Conservation (phyloP, 2,797 vertebrate genomes). For the Myotis daubentonii region DNA sequence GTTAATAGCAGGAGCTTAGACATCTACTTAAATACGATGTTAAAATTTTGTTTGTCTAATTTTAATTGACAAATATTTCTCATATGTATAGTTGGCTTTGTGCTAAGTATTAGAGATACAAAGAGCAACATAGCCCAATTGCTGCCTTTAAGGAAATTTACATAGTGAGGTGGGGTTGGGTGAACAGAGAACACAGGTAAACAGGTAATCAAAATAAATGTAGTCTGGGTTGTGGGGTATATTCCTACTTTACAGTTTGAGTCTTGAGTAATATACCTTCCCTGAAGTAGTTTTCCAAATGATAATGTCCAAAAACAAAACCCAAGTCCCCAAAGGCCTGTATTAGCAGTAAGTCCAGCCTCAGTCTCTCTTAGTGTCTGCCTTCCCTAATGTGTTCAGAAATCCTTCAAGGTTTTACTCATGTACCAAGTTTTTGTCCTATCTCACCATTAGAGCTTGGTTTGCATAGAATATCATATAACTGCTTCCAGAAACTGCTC, state of each 20-base stretch:
- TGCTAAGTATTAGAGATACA: background rate
- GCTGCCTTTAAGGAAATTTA: background rate
- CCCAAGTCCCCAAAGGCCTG: background rate
- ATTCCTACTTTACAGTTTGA: background rate
- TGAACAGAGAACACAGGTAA: background rate
- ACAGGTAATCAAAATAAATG: background rate
- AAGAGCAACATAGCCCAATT: background rate
- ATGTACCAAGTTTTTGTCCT: background rate
- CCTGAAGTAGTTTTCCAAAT: background rate
- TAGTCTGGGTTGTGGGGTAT: background rate
- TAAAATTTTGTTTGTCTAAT: background rate
- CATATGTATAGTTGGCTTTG: background rate
- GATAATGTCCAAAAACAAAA: background rate
- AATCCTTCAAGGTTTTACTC: background rate
- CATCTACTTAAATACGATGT: background rate
- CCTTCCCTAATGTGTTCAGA: background rate
- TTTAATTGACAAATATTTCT: constrained; percentile 38
- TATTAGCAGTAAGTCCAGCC: background rate
- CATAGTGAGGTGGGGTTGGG: background rate
- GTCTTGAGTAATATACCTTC: background rate
- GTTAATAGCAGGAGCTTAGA: background rate
- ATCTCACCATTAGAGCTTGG: background rate
- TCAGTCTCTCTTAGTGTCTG: background rate
- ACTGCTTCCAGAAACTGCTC: background rate
- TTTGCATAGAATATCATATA: background rate